These are phyloP conservation scores for Dolichoris vasculosae DNA, from an alignment of 1,140 invertebrate genomes.

Conservation along the genomic window DNA sequence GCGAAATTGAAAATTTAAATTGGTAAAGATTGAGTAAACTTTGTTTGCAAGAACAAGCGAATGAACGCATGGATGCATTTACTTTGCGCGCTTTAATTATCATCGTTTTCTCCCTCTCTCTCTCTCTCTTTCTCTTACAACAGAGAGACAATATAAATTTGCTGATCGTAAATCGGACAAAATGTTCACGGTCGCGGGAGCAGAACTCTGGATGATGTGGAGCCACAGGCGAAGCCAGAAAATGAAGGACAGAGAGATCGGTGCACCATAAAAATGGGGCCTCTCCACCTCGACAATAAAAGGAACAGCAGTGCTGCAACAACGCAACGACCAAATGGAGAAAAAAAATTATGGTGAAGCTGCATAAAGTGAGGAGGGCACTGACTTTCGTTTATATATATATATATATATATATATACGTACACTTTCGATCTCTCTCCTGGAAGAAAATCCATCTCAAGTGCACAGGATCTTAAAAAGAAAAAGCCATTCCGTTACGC, in stretches of 20 bases:
- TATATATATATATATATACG: not conserved
- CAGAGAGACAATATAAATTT: constrained; percentile 32
- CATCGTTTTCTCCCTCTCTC: not conserved
- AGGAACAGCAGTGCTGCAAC: constrained; percentile 22
- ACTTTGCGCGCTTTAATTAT: constrained; percentile 29
- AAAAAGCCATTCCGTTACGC: constrained; percentile 59
- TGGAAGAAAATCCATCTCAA: constrained; percentile 50
- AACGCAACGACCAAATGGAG: constrained; percentile 11
- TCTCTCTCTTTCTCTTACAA: not conserved
- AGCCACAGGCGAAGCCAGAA: constrained; percentile 24
- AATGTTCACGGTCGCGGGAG: constrained; percentile 24
- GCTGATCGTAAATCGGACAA: constrained; percentile 45
- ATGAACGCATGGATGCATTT: not conserved
- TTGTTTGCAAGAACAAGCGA: not conserved
- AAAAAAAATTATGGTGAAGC: constrained; percentile 41
- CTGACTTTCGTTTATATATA: constrained; percentile 32
- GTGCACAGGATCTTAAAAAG: constrained; percentile 17
- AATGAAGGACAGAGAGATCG: constrained; percentile 12
- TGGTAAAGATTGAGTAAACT: not conserved
- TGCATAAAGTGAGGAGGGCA: constrained; percentile 32
- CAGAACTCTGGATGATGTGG: constrained; percentile 18
- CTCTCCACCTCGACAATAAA: constrained; percentile 34
- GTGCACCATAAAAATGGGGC: constrained; percentile 39
- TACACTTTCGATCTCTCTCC: constrained; percentile 24
- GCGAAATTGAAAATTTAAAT: not conserved